Conservation (phyloP, 2,888 invertebrate species). For the Monoplex corrugatus region DNA sequence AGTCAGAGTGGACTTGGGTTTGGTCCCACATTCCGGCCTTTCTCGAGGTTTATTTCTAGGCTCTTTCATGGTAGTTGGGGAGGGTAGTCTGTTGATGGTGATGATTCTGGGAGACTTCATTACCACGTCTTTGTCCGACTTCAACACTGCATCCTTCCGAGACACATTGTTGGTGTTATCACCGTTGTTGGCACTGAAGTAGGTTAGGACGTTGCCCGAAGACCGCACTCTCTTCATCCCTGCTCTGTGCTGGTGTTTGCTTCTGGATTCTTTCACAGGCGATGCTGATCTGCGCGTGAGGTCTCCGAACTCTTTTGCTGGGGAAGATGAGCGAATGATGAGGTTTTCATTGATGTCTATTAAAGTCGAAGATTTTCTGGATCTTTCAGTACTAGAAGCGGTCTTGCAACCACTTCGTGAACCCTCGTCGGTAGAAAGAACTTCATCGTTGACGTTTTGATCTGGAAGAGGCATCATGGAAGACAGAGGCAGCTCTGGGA, state of each 20-base stretch:
- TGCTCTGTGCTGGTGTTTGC: background rate
- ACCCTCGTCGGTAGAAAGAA: background rate
- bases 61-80: conserved; percentile 19
- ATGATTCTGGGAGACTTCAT: conserved; percentile 35
- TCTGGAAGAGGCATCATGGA: background rate
- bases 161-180: background rate
- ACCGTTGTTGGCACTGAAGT: background rate
- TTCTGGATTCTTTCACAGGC: conserved; percentile 1
- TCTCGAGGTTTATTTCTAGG: background rate
- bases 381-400: background rate
- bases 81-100: conserved; percentile 42
- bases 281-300: background rate
- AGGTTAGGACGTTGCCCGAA: conserved; percentile 7
- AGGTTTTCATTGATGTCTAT: background rate
- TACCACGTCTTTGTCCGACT: background rate
- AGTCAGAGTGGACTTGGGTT: background rate
- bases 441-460: background rate
- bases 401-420: background rate
- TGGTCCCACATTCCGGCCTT: background rate
- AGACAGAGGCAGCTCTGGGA: background rate
- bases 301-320: background rate
- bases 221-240: background rate
- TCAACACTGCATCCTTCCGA: background rate
- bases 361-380: background rate
- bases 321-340: background rate